phyloP scores from a whole-genome alignment of 1,140 invertebrate species.

The Batillaria attramentaria region DNA sequence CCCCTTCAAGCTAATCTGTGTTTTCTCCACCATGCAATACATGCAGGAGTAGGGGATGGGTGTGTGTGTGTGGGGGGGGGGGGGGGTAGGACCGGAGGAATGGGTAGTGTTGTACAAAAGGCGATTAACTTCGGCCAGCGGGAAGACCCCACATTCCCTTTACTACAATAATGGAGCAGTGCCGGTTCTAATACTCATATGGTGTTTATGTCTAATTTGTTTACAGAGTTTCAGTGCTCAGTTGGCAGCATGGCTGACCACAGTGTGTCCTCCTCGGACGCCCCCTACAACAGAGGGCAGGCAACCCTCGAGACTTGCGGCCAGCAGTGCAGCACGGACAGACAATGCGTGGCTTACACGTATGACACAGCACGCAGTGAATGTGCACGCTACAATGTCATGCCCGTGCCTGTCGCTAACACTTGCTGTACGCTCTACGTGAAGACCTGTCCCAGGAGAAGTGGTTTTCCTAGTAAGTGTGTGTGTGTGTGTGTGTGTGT shows the following conservation, averaged over 20 bases:
- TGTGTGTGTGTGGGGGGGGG: too few relatives aligned
- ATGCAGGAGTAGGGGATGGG: too few relatives aligned
- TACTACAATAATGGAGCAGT: too few relatives aligned
- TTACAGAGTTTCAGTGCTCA: constrained; percentile 19
- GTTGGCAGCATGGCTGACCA: not conserved
- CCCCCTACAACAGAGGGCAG: not conserved
- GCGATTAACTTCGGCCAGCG: too few relatives aligned
- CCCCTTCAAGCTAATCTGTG: too few relatives aligned
- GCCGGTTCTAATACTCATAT: not conserved
- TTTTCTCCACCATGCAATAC: too few relatives aligned
- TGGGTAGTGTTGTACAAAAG: too few relatives aligned
- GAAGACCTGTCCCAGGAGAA: constrained; percentile 42
- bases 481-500: constrained; percentile 6
- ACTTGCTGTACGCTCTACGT: constrained; percentile 42
- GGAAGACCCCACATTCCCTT: too few relatives aligned
- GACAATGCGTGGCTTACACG: constrained; percentile 23
- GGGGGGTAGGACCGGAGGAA: too few relatives aligned
- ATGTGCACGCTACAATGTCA: constrained; percentile 24
- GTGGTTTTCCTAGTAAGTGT: constrained; percentile 15
- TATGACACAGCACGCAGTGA: constrained; percentile 16
- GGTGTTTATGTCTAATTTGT: not conserved
- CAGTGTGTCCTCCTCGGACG: not conserved
- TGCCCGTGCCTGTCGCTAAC: constrained; percentile 25
- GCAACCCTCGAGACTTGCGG: not conserved
- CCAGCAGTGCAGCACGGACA: not conserved